Percentiles rank a stretch among this genome's conserved stretches.
These are phyloP conservation scores for Geophilus truncorum DNA, from an alignment of 2,888 invertebrate species.

Conservation along the genomic window DNA sequence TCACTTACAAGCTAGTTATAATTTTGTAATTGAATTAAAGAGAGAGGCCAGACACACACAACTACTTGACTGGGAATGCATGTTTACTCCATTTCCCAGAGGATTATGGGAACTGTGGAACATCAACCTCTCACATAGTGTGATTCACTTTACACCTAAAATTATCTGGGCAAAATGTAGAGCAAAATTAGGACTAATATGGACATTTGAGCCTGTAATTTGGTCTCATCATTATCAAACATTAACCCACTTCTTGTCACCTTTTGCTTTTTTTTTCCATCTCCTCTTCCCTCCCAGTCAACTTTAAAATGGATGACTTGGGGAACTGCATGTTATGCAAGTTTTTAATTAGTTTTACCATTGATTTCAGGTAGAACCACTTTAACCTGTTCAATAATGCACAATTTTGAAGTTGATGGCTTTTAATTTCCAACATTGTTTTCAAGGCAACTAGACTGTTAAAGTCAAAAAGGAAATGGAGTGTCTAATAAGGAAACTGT, in stretches of 20 bases:
- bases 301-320: too few species aligned
- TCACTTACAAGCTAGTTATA: not conserved
- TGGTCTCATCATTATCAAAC: slow-evolving; percentile 8
- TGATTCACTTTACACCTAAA: not conserved
- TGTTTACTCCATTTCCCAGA: slow-evolving; percentile 18
- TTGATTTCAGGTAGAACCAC: too few species aligned
- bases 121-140: slow-evolving; percentile 3
- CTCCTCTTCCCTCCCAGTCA: not conserved
- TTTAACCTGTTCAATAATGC: too few species aligned
- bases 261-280: not conserved
- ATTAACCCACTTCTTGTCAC: not conserved
- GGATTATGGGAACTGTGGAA: slow-evolving; percentile 13
- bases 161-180: not conserved
- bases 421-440: slow-evolving; percentile 13
- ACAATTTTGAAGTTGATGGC: not conserved
- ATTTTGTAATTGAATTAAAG: not conserved
- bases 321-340: too few species aligned
- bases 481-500: slow-evolving; percentile 11
- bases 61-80: not conserved
- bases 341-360: too few species aligned
- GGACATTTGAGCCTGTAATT: slow-evolving; percentile 11
- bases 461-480: slow-evolving; percentile 10
- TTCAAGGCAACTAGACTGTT: not conserved
- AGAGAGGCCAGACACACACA: not conserved
- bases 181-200: not conserved